Percentiles rank a stretch among this genome's conserved stretches.
phyloP scores from a whole-genome alignment of 2,113 vertebrate species.

The Sclerurus mexicanus region DNA sequence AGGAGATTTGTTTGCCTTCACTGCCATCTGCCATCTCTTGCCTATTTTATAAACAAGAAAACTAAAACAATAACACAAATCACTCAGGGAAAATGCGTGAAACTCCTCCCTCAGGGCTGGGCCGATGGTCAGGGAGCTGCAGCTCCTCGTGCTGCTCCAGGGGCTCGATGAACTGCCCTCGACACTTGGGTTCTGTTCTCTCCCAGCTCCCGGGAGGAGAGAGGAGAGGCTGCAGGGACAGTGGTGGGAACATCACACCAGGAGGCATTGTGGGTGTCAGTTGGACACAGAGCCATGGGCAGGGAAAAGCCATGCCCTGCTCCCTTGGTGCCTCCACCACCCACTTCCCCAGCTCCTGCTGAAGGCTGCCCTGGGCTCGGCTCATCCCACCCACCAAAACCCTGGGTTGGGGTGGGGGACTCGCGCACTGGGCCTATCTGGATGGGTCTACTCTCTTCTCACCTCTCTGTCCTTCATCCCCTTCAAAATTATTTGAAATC shows the following conservation, averaged over 20 bases:
- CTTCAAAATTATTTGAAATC: accelerated
- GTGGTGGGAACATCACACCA: accelerated
- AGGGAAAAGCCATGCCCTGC: accelerated
- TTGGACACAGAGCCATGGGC: accelerated
- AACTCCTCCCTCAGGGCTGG: accelerated
- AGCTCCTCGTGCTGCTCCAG: accelerated
- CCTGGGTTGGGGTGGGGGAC: accelerated
- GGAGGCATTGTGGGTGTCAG: accelerated
- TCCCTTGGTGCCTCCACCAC: accelerated
- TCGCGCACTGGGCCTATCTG: accelerated
- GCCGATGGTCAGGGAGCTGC: background rate
- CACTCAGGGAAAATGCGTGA: background rate
- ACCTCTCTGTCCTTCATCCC: background rate
- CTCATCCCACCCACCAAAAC: accelerated
- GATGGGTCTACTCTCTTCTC: background rate
- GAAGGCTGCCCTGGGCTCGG: background rate
- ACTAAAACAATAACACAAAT: background rate
- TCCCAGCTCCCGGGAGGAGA: background rate
- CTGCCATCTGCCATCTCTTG: slow-evolving; percentile 43
- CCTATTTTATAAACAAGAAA: background rate
- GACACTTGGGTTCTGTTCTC: accelerated
- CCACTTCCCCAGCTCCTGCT: background rate
- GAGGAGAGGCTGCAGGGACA: accelerated
- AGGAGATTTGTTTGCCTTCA: slow-evolving; percentile 50
- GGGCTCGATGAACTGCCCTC: accelerated